Conservation (phyloP, 2,888 invertebrate species). For the Caenorhabditis japonica region DNA sequence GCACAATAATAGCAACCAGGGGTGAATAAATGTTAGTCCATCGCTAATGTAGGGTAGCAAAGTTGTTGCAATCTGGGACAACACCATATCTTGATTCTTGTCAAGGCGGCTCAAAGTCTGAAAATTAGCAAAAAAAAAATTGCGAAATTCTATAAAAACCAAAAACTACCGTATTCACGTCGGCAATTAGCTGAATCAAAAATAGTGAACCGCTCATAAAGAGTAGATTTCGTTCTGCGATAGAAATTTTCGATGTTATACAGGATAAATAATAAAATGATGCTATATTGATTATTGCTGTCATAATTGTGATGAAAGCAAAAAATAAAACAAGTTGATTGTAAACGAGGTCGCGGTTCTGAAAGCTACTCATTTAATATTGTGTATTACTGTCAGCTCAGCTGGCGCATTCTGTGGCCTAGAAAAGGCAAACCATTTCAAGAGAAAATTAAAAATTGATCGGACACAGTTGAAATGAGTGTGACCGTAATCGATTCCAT, state of each 20-base stretch:
- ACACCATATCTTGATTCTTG: not conserved
- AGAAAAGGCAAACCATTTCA: no score
- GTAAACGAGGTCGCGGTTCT: not conserved
- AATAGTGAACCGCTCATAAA: not conserved
- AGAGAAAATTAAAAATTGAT: no score
- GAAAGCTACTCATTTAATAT: no score
- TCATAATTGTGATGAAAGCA: not conserved
- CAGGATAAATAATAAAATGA: not conserved
- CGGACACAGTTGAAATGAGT: no score
- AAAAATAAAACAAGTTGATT: not conserved
- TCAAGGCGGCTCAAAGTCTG: constrained; percentile 5
- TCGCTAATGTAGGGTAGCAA: constrained; percentile 3
- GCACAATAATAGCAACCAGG: not conserved
- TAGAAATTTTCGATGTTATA: not conserved
- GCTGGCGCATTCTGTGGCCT: no score
- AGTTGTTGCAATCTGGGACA: not conserved
- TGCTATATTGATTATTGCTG: not conserved
- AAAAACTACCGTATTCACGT: not conserved
- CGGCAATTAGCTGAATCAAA: not conserved
- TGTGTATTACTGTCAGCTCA: no score
- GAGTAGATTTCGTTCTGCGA: not conserved
- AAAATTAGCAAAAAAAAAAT: not conserved
- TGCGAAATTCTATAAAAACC: not conserved
- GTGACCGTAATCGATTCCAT: no score
- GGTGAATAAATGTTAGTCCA: constrained; percentile 8